These are phyloP conservation scores for Toxotes jaculatrix DNA, from an alignment of 2,113 vertebrate genomes.

Conservation along the genomic window DNA sequence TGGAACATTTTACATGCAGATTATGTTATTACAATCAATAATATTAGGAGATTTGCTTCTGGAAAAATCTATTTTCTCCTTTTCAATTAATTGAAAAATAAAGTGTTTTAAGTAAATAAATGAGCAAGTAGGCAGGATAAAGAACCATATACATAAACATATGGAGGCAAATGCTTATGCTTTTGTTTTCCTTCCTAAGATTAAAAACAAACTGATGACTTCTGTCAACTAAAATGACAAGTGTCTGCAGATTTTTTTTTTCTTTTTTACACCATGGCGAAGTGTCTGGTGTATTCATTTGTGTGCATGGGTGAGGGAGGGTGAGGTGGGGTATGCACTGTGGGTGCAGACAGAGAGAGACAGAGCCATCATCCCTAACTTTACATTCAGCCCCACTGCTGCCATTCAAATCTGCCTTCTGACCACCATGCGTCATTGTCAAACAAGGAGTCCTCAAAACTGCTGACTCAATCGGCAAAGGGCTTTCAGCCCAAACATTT, in stretches of 20 bases:
- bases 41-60: not conserved
- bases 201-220: not conserved
- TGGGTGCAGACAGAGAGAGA: not conserved
- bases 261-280: too few relatives aligned
- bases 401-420: constrained; percentile 7
- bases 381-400: constrained; percentile 17
- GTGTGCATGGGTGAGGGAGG: not conserved
- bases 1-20: not conserved
- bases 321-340: not conserved
- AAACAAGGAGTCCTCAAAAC: not conserved
- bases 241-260: not conserved
- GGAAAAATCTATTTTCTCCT: not conserved
- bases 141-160: too few relatives aligned
- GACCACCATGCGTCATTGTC: constrained; percentile 40
- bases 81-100: not conserved
- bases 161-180: too few relatives aligned
- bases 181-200: not conserved
- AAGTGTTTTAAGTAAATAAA: not conserved
- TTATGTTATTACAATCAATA: not conserved
- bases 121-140: too few relatives aligned
- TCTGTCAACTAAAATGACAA: not conserved
- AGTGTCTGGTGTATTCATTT: not conserved
- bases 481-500: not conserved
- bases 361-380: constrained; percentile 26
- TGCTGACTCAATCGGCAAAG: constrained; percentile 7